A percentile compares a stretch with the other conserved stretches of the same genome.
phyloP scores from a whole-genome alignment of 2,113 vertebrate species.

The Sula dactylatra region DNA sequence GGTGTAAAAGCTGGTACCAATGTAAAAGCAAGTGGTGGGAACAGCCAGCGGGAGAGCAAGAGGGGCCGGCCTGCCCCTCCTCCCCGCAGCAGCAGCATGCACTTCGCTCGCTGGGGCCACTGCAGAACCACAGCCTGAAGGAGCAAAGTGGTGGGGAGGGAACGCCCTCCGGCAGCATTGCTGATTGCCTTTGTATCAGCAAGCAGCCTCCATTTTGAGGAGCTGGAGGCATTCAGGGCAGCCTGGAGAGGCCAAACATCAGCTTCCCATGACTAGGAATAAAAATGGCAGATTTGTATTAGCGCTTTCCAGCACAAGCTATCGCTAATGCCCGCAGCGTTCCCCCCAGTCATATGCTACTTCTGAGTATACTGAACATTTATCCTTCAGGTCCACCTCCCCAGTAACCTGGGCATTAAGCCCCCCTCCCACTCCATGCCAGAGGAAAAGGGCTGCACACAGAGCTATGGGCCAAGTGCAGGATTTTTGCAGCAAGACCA shows the following conservation, averaged over 20 bases:
- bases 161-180: background rate
- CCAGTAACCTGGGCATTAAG: background rate
- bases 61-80: background rate
- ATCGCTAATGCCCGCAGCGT: rapidly evolving
- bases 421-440: background rate
- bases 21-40: rapidly evolving
- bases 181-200: background rate
- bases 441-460: background rate
- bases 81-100: background rate
- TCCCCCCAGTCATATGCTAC: rapidly evolving
- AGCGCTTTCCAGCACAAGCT: background rate
- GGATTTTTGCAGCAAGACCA: too few species aligned
- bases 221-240: background rate
- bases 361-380: rapidly evolving
- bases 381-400: background rate
- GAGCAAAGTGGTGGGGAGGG: background rate
- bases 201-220: slow-evolving; percentile 35
- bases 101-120: background rate
- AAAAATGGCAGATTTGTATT: background rate
- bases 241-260: background rate
- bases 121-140: background rate
- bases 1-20: background rate
- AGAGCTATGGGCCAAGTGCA: background rate
- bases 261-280: background rate
- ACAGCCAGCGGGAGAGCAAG: background rate